Base-by-base conservation (phyloP, 2,113 vertebrate genomes). In the Pogonocichla stellata region DNA sequence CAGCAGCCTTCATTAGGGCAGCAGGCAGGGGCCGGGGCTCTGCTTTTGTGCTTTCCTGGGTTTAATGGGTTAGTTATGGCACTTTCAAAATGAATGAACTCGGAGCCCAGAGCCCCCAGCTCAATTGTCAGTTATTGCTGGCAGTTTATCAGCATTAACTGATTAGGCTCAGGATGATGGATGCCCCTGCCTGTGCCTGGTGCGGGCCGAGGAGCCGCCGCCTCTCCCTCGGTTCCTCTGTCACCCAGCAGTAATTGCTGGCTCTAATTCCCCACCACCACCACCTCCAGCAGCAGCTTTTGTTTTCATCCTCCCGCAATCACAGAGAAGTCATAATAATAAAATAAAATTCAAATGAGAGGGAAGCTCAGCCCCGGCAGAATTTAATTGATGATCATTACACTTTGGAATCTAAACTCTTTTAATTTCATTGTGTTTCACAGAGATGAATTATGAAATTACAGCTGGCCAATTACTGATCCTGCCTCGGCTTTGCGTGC, bases 71-170 rank as follows among this genome's bases (percentile, higher is more conserved):
- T 96, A 53, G 82, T 96, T 95, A 94, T 88, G 65, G 85, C 95
- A 88, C 97, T 97, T 96, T 90, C 94, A 94, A 86, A 98, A 98
- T 78, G 97, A 98, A 97, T 95, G 97, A 97, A 98, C 97, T 96
- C 80, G 29, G 51, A 78, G 96, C 96, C 84, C 90, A 79, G 57
- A 88, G 80, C 93, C 90, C 78, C 88, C 86, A 42, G 96, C 81
- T 95, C 97, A 94, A 97, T 97, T 98, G 98, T 97, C 98, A 97
- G 97, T 98, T 98, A 98, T 97, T 98, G 98, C 97, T 96, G 96
- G 98, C 98, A 97, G 97, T 98, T 98, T 98, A 98, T 98, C 98
- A 98, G 97, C 95, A 96, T 98, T 97, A 98, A 97, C 98, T 97
- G 98, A 98, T 98, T 98, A 98, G 96, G 60, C 97, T 96, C 72